These are phyloP conservation scores for Teleogryllus occipitalis DNA, from an alignment of 1,140 invertebrate genomes.

Conservation along the genomic window DNA sequence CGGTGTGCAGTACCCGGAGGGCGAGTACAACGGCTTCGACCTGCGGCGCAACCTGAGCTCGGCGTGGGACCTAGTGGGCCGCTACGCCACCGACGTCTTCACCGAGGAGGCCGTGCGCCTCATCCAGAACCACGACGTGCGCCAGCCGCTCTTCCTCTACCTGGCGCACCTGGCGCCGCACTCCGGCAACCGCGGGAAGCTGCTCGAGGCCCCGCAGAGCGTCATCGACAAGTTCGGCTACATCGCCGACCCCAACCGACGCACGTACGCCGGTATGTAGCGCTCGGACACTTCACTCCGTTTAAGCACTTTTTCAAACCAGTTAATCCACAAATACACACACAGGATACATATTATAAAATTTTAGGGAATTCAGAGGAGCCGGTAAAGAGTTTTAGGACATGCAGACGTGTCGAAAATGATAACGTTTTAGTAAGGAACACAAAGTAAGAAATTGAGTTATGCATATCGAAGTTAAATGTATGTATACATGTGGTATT, in stretches of 20 bases:
- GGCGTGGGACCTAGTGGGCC: constrained; percentile 49
- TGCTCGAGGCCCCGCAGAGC: constrained; percentile 52
- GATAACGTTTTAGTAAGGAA: no score
- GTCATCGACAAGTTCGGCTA: constrained; percentile 52
- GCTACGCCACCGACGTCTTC: constrained; percentile 61
- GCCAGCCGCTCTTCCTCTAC: constrained; percentile 58
- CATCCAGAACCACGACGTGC: constrained; percentile 47
- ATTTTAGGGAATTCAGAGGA: no score
- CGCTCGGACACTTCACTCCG: no score
- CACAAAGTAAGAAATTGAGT: no score
- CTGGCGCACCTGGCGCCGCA: constrained; percentile 59
- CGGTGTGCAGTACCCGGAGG: constrained; percentile 26
- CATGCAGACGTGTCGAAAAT: no score
- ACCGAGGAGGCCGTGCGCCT: constrained; percentile 51
- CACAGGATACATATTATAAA: no score
- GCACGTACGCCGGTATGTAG: constrained; percentile 53
- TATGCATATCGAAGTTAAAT: no score
- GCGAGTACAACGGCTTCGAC: constrained; percentile 14
- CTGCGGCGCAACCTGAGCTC: constrained; percentile 34
- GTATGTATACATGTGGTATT: no score
- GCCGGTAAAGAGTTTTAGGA: no score
- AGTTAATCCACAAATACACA: no score
- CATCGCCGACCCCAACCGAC: constrained; percentile 53
- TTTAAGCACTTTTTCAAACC: no score
- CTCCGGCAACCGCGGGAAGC: constrained; percentile 47